Evolutionary conservation across 2,888 invertebrate species (phyloP).

Genomic region (Pachycephus smyrnensis): DNA sequence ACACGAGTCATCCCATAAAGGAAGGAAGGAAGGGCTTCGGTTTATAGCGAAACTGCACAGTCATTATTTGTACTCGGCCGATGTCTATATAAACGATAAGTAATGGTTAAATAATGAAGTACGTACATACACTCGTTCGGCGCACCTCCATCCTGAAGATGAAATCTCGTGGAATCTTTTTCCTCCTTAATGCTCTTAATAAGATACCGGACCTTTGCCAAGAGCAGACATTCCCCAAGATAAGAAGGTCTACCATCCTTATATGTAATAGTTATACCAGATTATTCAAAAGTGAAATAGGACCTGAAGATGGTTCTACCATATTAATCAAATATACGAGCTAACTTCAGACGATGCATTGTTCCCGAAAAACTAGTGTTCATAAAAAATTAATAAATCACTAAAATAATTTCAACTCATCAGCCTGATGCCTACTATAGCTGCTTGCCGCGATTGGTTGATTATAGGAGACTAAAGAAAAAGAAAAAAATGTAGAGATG

Average conservation of each 20-base stretch:
- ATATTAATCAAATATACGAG: not conserved
- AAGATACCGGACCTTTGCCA: not conserved
- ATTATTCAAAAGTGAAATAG: not conserved
- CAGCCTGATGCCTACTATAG: not conserved
- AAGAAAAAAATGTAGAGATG: not conserved
- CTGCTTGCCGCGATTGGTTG: not conserved
- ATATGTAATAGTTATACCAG: not conserved
- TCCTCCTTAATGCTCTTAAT: not conserved
- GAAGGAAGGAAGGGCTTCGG: constrained; percentile 33
- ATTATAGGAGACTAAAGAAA: not conserved
- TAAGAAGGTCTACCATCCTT: not conserved
- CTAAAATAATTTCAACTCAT: not conserved
- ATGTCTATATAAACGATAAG: constrained; percentile 21
- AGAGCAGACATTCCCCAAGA: not conserved
- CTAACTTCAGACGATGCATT: not conserved
- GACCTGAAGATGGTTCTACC: not conserved
- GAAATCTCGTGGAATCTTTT: not conserved
- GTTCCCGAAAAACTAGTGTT: not conserved
- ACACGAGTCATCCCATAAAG: constrained; percentile 42
- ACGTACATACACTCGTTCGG: not conserved
- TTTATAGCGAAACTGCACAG: constrained; percentile 32
- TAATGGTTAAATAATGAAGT: constrained; percentile 43
- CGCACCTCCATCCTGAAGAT: not conserved
- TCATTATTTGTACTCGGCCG: constrained; percentile 48
- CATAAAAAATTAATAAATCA: not conserved